Evolutionary conservation across 2,113 vertebrate species (phyloP).

Genomic region (Pteruthius melanotis): DNA sequence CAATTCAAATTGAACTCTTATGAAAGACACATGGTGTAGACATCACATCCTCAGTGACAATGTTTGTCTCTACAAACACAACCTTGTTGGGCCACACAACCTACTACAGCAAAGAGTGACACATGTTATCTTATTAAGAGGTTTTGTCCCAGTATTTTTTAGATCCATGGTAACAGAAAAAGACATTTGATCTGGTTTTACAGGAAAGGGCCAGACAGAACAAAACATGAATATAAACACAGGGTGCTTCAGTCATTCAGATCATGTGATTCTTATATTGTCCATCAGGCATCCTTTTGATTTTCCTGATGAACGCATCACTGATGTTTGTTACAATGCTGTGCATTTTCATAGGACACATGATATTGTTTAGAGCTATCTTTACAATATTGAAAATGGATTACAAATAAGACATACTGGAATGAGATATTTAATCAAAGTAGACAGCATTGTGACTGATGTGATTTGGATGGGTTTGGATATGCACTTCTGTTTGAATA

Average conservation of each 20-base stretch:
- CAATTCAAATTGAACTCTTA: not conserved
- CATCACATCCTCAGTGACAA: not conserved
- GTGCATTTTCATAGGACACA: not conserved
- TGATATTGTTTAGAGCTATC: not conserved
- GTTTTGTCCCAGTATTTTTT: not conserved
- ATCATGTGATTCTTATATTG: not conserved
- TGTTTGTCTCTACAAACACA: not conserved
- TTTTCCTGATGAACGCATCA: not conserved
- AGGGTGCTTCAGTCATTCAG: not conserved
- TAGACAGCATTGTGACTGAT: not conserved
- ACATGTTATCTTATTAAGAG: not conserved
- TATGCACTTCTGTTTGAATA: not conserved
- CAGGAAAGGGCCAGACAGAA: not conserved
- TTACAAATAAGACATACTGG: not conserved
- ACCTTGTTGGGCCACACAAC: not conserved
- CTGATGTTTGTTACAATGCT: not conserved
- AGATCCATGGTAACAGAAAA: not conserved
- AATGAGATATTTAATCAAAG: not conserved
- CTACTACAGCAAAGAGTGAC: not conserved
- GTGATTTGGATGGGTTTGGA: fast-evolving
- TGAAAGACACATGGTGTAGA: not conserved
- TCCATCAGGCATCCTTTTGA: not conserved
- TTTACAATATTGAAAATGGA: not conserved
- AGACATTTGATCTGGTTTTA: not conserved
- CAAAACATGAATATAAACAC: not conserved